Base-by-base conservation (phyloP, 1,140 invertebrate species). In the Pectinophora gossypiella region DNA sequence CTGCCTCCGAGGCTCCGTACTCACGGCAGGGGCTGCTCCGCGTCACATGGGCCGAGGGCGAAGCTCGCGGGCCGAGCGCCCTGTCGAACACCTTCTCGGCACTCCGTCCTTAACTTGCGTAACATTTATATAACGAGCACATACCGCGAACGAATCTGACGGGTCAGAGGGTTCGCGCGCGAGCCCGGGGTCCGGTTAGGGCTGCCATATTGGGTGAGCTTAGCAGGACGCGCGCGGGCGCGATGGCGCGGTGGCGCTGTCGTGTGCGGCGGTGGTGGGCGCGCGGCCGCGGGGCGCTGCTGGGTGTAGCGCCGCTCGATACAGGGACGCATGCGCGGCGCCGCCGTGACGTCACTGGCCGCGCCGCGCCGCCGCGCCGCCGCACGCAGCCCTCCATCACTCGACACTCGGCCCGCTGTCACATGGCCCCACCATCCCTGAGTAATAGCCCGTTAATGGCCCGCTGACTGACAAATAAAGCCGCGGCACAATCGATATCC, bases 71-170 rank as follows among this genome's bases (percentile, higher is more conserved):
- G 72, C 54, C 56, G 48, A 46, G 38, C 46, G 65, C 75, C n/a
- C n/a, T n/a, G n/a, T n/a, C n/a, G n/a, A n/a, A n/a, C n/a, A 72
- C 76, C 77, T 68, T 63, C 58, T 64, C 55, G 60, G 56, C 73
- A 75, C 72, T 64, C 56, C 60, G 69, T 72, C 70, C 64, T 65
- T 52, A 72, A 71, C 72, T 84, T 77, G 76, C 76, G 76, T 83
- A 85, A 84, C 82, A 86, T 85, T 82, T 84, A 85, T 79, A 77
- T 78, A 76, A 82, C 60, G 71, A 54, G 66, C 79, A 83, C 77
- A 79, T 74, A 59, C 63, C 64, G 63, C 59, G 57, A 69, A 64
- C 54, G 61, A 64, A 67, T 61, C 51, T 52, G 61, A 56, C 56
- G 68, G 70, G 69, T 76, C 71, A 76, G 54, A 77, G 68, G 58